These are phyloP conservation scores for Hyles lineata DNA, from an alignment of 2,888 invertebrate genomes.

Conservation along the genomic window DNA sequence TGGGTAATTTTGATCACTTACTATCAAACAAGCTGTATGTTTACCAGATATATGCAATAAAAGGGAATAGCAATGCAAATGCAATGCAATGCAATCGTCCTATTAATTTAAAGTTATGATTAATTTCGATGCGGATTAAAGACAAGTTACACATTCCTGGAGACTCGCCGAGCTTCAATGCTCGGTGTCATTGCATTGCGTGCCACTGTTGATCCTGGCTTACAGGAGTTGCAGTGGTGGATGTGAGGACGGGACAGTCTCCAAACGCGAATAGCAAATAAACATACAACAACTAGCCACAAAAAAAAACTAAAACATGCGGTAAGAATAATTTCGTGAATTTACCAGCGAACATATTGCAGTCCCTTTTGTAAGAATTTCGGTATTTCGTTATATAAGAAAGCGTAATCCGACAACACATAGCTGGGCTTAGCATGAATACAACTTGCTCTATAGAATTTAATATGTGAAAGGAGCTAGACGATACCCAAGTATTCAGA, in stretches of 20 bases:
- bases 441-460: constrained; percentile 54
- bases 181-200: too few species aligned
- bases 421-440: constrained; percentile 41
- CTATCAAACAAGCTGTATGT: background rate
- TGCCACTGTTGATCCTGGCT: too few species aligned
- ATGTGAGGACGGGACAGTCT: too few species aligned
- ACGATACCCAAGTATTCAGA: constrained; percentile 23
- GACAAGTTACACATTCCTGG: too few species aligned
- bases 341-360: constrained; percentile 7
- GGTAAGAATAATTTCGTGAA: constrained; percentile 9
- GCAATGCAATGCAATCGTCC: too few species aligned
- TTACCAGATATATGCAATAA: too few species aligned
- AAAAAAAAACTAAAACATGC: background rate
- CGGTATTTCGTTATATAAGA: constrained; percentile 28
- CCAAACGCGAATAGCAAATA: background rate
- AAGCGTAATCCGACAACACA: constrained; percentile 24
- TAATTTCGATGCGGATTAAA: too few species aligned
- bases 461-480: constrained; percentile 51
- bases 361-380: constrained; percentile 29
- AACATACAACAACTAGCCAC: background rate
- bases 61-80: too few species aligned
- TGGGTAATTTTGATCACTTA: background rate
- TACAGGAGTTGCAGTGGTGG: too few species aligned
- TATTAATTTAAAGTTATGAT: too few species aligned
- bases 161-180: too few species aligned